These are phyloP conservation scores for Hydroisotoma schaefferi DNA, from an alignment of 2,888 invertebrate genomes.

Conservation along the genomic window DNA sequence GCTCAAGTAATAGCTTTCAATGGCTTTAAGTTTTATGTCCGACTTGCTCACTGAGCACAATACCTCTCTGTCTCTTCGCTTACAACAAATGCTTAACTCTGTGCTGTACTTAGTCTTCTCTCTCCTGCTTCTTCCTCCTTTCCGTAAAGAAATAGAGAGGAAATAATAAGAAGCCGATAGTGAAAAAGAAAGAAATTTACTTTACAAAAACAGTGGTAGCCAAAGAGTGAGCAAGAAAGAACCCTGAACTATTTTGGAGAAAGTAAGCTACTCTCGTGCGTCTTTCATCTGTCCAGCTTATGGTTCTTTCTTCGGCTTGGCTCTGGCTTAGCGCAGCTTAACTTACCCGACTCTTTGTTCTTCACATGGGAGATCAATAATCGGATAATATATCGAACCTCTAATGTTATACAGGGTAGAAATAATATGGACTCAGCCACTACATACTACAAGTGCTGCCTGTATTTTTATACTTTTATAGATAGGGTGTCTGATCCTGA, in stretches of 20 bases:
- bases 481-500: background rate
- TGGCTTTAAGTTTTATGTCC: constrained; percentile 15
- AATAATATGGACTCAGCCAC: background rate
- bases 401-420: constrained; percentile 20
- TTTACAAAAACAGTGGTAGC: too few species aligned
- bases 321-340: constrained; percentile 23
- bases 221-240: too few species aligned
- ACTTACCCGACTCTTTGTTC: constrained; percentile 14
- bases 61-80: background rate
- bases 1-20: constrained; percentile 14
- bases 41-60: constrained; percentile 2
- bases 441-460: background rate
- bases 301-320: constrained; percentile 17
- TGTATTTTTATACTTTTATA: background rate
- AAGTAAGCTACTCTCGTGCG: constrained; percentile 16
- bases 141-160: background rate
- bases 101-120: too few species aligned
- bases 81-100: constrained; percentile 5
- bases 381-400: constrained; percentile 21
- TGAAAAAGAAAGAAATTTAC: too few species aligned
- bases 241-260: background rate
- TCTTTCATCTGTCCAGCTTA: constrained; percentile 30
- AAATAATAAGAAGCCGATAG: background rate
- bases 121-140: background rate
- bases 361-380: constrained; percentile 19